A percentile compares a stretch with the other conserved stretches of the same genome.
phyloP scores from a whole-genome alignment of 2,797 vertebrate species.

The Sphenodon punctatus region DNA sequence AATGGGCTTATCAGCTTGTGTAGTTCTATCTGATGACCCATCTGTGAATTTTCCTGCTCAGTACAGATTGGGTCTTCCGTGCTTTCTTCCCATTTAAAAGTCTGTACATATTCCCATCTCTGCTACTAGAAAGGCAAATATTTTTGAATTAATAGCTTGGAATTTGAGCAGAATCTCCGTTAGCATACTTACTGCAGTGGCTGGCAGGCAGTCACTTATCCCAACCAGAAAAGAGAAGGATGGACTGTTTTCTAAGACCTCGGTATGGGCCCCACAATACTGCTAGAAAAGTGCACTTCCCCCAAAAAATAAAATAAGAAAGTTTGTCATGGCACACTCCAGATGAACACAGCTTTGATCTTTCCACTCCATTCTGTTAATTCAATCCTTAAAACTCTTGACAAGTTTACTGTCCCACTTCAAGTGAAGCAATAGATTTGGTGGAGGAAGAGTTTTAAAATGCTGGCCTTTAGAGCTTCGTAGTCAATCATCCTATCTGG shows the following conservation, averaged over 20 bases:
- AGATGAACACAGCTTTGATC: background rate
- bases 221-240: too few species aligned
- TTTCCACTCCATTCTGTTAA: background rate
- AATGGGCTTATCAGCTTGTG: background rate
- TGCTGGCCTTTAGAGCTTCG: background rate
- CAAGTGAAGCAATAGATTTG: background rate
- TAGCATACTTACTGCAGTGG: background rate
- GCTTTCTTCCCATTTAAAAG: background rate
- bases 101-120: slow-evolving; percentile 39
- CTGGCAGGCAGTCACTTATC: background rate
- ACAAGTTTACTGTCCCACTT: background rate
- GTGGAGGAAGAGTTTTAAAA: background rate
- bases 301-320: background rate
- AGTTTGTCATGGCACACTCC: background rate
- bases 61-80: background rate
- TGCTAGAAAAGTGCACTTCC: background rate
- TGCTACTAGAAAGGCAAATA: background rate
- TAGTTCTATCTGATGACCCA: background rate
- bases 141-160: background rate
- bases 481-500: background rate
- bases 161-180: background rate
- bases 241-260: background rate
- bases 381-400: background rate
- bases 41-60: background rate
- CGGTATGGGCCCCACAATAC: background rate